Conservation (phyloP, 2,888 invertebrate species). For the Parelbella ahira region DNA sequence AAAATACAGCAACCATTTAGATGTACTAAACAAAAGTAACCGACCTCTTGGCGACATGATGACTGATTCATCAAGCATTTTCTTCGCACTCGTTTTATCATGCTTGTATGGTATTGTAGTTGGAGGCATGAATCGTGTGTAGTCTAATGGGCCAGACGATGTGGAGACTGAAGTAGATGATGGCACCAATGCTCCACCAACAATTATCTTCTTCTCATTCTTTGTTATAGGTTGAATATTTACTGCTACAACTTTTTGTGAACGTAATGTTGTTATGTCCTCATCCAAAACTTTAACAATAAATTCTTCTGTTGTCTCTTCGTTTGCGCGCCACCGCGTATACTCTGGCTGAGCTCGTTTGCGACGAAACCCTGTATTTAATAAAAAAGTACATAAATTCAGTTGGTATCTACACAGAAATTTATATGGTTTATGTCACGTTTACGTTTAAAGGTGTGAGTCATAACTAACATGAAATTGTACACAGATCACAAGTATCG, state of each 20-base stretch:
- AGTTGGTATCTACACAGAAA: too few species aligned
- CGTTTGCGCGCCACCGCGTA: conserved; percentile 60
- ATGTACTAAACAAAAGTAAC: not conserved
- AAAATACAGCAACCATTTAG: too few species aligned
- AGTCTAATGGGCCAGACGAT: conserved; percentile 41
- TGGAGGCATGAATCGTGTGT: conserved; percentile 59
- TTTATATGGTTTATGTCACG: too few species aligned
- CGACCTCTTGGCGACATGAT: conserved; percentile 16
- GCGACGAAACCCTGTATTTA: conserved; percentile 53
- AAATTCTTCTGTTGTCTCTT: conserved; percentile 56
- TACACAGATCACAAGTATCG: conserved; percentile 46
- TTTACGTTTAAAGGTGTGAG: too few species aligned
- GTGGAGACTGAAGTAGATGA: conserved; percentile 31
- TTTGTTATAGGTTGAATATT: conserved; percentile 53
- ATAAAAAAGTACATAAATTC: too few species aligned
- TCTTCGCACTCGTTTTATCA: conserved; percentile 11
- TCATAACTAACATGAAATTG: conserved; percentile 58
- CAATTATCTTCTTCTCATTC: conserved; percentile 52
- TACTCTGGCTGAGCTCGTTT: conserved; percentile 61
- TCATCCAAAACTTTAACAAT: conserved; percentile 73
- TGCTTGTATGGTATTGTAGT: conserved; percentile 40
- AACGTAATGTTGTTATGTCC: conserved; percentile 43
- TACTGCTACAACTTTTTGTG: conserved; percentile 51
- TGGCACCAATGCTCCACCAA: conserved; percentile 56
- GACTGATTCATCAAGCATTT: conserved; percentile 7